Evolutionary conservation across 2,797 vertebrate species (phyloP), one percentile per base, ranked within the genome.

Genomic region (Eulemur albifrons): DNA sequence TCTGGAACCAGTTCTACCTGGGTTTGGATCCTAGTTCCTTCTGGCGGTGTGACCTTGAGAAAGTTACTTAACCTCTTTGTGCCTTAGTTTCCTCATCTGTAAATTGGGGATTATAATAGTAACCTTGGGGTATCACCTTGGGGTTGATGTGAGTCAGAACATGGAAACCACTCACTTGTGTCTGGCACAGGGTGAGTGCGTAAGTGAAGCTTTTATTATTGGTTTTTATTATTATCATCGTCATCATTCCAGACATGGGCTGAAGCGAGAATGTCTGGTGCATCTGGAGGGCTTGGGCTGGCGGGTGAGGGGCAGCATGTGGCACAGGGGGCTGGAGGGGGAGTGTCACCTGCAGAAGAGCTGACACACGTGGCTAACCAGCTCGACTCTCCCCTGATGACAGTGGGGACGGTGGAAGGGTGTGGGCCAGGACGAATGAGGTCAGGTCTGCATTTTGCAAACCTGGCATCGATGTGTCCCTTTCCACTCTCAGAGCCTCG

Each of bases 81-180:
- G 77, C 77, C 67, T 96, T 38, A 4, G 61, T 95, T 75, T 94
- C 52, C 45, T 57, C 35, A 13, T 65, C 50, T 87, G 69, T 81
- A 90, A 87, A 45, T 27, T 57, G 20, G 32, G 45, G 54, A 52
- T 18, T 65, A 75, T 27, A 40, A 69, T 43, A 45, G 40, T 54
- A 73, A 30, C 32, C 43, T 43, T 43, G 43, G 43, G 30, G 27
- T 18, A 54, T 35, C 43, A 5, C 30, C n/a, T 65, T 79, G 69
- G 57, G 13, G 11, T 32, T 63, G 12, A 57, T 81, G 2, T 38
- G 57, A 2, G 15, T 69, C 35, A 9, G 10, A 35, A 15, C 15
- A 21, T 35, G 15, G 25, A 40, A 65, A 32, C 9, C 40, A 3
- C 23, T 54, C n/a, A 57, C 32, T 20, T 3, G 48, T 48, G 27